Conservation (phyloP, 2,113 vertebrate genomes). For the Fulica atra region DNA sequence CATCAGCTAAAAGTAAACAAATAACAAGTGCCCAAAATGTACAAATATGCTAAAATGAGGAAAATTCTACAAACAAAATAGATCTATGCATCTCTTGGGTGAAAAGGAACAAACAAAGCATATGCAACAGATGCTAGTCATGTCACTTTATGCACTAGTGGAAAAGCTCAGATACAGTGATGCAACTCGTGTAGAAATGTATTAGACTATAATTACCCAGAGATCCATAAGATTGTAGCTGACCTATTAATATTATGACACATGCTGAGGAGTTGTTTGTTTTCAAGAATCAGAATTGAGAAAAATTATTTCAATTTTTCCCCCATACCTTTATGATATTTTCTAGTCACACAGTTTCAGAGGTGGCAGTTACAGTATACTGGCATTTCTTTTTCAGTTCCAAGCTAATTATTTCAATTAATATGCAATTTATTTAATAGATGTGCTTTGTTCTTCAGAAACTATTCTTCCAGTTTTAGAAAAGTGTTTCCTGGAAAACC, state of each 20-base stretch:
- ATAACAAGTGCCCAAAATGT: fast-evolving
- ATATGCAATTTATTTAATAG: not conserved
- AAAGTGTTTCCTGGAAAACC: not conserved
- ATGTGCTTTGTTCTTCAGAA: not conserved
- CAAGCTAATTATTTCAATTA: not conserved
- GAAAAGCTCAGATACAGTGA: not conserved
- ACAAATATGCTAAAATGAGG: not conserved
- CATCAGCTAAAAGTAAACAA: not conserved
- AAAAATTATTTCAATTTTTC: not conserved
- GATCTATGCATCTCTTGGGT: not conserved
- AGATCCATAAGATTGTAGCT: slow-evolving; percentile 3
- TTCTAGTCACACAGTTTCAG: not conserved
- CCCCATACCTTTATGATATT: not conserved
- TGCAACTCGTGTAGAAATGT: not conserved
- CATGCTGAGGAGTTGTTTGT: not conserved
- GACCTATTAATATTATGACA: slow-evolving; percentile 5
- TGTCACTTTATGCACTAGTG: not conserved
- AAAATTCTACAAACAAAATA: not conserved
- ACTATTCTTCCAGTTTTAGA: not conserved
- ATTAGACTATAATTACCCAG: slow-evolving; percentile 8
- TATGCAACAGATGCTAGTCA: not conserved
- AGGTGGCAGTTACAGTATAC: not conserved
- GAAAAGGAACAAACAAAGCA: not conserved
- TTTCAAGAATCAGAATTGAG: slow-evolving; percentile 15
- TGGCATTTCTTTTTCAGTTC: not conserved